Evolutionary conservation across 2,113 vertebrate genomes (phyloP).

Genomic region (Fukomys damarensis): DNA sequence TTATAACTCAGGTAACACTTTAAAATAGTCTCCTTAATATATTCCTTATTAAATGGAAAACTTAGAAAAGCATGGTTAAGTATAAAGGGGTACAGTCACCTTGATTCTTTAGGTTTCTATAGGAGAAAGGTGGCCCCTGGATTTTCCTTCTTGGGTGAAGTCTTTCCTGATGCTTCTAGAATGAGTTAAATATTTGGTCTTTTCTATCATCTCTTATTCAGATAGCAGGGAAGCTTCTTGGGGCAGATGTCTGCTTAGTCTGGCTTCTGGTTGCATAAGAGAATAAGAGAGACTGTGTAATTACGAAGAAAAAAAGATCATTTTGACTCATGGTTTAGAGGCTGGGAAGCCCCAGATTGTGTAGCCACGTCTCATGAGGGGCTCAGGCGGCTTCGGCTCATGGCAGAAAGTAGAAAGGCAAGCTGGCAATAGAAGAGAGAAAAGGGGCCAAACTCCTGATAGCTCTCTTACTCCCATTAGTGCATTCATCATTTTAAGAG

Average conservation of each 20-base stretch:
- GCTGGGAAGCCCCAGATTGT: neutral
- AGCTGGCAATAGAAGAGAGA: neutral
- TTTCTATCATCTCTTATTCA: neutral
- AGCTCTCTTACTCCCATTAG: neutral
- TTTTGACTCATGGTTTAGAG: neutral
- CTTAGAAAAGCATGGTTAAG: neutral
- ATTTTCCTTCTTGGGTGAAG: neutral
- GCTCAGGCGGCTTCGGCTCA: neutral
- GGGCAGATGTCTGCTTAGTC: neutral
- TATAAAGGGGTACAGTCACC: neutral
- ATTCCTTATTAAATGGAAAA: conserved; percentile 43
- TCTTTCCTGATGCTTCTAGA: neutral
- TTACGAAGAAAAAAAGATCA: neutral
- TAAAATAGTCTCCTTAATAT: neutral
- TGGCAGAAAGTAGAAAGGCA: neutral
- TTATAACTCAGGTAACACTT: neutral
- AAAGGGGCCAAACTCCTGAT: neutral
- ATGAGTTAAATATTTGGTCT: neutral
- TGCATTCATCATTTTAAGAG: neutral
- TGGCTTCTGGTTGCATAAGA: neutral
- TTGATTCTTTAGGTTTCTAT: neutral
- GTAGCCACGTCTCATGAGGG: neutral
- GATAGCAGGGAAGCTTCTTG: neutral
- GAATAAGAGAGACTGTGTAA: neutral
- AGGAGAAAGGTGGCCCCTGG: neutral